Evolutionary conservation across 2,797 vertebrate species (phyloP).

Genomic region (Knipowitschia caucasica): DNA sequence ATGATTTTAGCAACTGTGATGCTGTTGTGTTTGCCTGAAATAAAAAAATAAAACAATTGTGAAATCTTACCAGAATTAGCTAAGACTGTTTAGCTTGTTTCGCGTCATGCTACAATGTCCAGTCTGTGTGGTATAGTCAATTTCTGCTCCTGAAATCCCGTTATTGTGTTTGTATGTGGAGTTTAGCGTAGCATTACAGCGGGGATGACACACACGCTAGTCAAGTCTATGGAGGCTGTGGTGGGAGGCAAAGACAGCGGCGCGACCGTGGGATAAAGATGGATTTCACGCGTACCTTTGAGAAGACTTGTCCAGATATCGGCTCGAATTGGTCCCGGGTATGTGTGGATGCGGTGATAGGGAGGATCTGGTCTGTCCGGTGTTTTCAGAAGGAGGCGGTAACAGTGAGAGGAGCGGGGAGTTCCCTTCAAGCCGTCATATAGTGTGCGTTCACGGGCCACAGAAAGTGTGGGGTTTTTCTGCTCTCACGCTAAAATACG

Average conservation of each 20-base stretch:
- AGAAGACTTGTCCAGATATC: slow-evolving; percentile 11
- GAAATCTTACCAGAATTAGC: slow-evolving; percentile 31
- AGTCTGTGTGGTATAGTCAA: neutral
- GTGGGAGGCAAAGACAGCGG: neutral
- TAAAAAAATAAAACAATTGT: too few relatives aligned
- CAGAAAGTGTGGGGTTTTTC: neutral
- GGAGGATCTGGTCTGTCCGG: slow-evolving; percentile 8
- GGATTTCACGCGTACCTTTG: slow-evolving; percentile 23
- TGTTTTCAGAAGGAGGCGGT: slow-evolving; percentile 44
- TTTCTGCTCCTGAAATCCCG: too few relatives aligned
- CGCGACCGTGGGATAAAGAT: neutral
- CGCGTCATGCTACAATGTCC: neutral
- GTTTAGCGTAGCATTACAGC: slow-evolving; percentile 15
- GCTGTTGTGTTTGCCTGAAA: too few relatives aligned
- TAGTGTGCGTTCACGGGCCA: slow-evolving; percentile 4
- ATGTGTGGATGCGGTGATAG: slow-evolving; percentile 12
- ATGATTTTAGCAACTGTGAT: too few relatives aligned
- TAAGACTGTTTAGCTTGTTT: slow-evolving; percentile 10
- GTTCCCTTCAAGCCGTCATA: slow-evolving; percentile 44
- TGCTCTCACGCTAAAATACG: accelerated
- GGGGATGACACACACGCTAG: neutral
- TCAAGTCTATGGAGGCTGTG: slow-evolving; percentile 1
- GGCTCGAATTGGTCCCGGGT: neutral
- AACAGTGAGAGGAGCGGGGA: slow-evolving; percentile 36
- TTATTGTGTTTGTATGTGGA: slow-evolving; percentile 8